A percentile compares a stretch with the other conserved stretches of the same genome.
phyloP scores from a whole-genome alignment of 1,140 invertebrate genomes.

The Melitaea cinxia region DNA sequence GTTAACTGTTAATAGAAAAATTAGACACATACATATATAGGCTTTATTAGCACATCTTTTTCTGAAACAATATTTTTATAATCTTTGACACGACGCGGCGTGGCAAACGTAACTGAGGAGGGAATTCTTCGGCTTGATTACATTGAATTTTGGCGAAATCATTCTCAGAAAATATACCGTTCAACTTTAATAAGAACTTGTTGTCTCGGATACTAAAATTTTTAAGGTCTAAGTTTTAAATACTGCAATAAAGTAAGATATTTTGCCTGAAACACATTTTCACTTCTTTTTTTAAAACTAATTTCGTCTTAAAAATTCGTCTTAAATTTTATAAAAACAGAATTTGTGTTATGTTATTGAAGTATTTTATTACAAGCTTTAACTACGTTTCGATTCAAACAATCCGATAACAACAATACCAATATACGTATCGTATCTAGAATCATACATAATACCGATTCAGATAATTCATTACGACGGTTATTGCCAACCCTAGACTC shows the following conservation, averaged over 20 bases:
- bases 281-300: background rate
- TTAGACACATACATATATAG: too few relatives aligned
- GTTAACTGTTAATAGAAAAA: too few relatives aligned
- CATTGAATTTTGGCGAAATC: slow-evolving; percentile 43
- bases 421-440: slow-evolving; percentile 8
- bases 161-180: slow-evolving; percentile 30
- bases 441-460: slow-evolving; percentile 21
- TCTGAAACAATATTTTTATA: background rate
- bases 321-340: too few relatives aligned
- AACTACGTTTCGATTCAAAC: background rate
- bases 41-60: slow-evolving; percentile 1
- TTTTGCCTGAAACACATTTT: too few relatives aligned
- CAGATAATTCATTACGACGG: slow-evolving; percentile 31
- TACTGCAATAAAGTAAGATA: background rate
- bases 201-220: background rate
- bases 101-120: slow-evolving; percentile 16
- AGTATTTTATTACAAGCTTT: too few relatives aligned
- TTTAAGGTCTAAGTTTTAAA: background rate
- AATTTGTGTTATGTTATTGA: too few relatives aligned
- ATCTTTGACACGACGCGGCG: slow-evolving; percentile 13
- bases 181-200: slow-evolving; percentile 28
- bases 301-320: too few relatives aligned
- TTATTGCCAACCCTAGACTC: slow-evolving; percentile 47
- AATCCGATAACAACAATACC: slow-evolving; percentile 13
- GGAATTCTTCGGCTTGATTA: slow-evolving; percentile 42